Percentiles rank a stretch among this genome's conserved stretches.
These are phyloP conservation scores for Formicarius rufipectus DNA, from an alignment of 2,113 vertebrate species.

Conservation along the genomic window DNA sequence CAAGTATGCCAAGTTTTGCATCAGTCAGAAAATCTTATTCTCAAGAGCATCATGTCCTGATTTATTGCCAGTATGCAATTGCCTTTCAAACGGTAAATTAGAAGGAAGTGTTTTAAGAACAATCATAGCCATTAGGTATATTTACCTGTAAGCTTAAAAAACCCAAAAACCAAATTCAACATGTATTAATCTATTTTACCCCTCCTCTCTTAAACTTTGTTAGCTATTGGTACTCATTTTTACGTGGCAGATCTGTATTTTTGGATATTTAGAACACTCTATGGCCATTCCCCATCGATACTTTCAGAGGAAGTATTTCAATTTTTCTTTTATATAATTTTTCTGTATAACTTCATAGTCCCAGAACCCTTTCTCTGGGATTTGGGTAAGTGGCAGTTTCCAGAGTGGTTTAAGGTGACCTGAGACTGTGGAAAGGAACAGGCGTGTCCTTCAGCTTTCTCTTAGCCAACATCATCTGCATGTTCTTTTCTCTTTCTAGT, in stretches of 20 bases:
- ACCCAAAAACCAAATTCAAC: neutral
- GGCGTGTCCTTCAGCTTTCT: neutral
- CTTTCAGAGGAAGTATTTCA: neutral
- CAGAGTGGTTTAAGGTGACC: neutral
- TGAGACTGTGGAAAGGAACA: too few species aligned
- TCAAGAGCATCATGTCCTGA: neutral
- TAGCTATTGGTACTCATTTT: neutral
- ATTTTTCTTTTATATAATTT: neutral
- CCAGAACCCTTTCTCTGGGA: neutral
- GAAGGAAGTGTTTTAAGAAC: neutral
- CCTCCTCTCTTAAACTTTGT: neutral
- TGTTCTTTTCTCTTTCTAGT: neutral
- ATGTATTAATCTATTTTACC: neutral
- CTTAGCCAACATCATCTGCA: neutral
- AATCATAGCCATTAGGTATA: neutral
- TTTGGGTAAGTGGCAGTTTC: neutral
- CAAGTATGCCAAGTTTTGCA: neutral
- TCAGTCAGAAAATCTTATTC: neutral
- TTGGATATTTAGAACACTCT: neutral
- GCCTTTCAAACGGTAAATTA: neutral
- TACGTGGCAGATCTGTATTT: neutral
- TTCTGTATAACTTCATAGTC: neutral
- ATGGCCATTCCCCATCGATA: neutral
- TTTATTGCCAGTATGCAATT: neutral
- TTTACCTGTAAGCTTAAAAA: neutral